Percentiles rank a stretch among this genome's conserved stretches.
Evolutionary conservation across 1,140 invertebrate genomes (phyloP).

Genomic region (Eupristina koningsbergeri): DNA sequence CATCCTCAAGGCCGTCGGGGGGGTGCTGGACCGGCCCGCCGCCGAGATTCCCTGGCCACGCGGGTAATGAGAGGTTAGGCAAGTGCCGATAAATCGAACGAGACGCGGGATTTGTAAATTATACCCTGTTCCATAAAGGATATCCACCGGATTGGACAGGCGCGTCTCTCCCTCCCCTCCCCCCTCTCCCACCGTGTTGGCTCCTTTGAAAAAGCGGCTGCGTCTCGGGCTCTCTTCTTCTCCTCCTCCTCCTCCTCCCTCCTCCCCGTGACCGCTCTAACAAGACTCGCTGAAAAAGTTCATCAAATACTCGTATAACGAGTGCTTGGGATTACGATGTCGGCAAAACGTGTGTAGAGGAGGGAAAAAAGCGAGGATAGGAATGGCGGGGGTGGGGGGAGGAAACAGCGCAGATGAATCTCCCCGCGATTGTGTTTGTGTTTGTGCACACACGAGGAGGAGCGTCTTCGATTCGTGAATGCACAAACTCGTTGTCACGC

Average conservation of each 20-base stretch:
- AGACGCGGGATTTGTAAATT: conserved; percentile 74
- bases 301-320: conserved; percentile 48
- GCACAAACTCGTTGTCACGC: conserved; percentile 41
- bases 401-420: neutral
- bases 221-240: neutral
- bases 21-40: neutral
- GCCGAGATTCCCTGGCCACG: conserved; percentile 49
- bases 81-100: conserved; percentile 73
- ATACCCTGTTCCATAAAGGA: conserved; percentile 69
- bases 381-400: neutral
- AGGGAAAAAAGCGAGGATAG: conserved; percentile 15
- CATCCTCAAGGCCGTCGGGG: conserved; percentile 16
- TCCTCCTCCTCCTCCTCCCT: neutral
- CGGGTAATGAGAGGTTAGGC: conserved; percentile 72
- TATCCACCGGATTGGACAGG: conserved; percentile 51
- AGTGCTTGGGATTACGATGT: conserved; percentile 37
- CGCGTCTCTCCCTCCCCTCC: conserved; percentile 23
- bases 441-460: neutral
- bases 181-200: conserved; percentile 11
- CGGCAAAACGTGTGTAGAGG: conserved; percentile 26
- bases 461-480: neutral
- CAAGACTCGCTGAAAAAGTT: conserved; percentile 48
- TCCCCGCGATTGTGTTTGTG: neutral
- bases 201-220: neutral
- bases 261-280: neutral